Base-by-base conservation (phyloP, 2,113 vertebrate species). In the Anser cygnoides region DNA sequence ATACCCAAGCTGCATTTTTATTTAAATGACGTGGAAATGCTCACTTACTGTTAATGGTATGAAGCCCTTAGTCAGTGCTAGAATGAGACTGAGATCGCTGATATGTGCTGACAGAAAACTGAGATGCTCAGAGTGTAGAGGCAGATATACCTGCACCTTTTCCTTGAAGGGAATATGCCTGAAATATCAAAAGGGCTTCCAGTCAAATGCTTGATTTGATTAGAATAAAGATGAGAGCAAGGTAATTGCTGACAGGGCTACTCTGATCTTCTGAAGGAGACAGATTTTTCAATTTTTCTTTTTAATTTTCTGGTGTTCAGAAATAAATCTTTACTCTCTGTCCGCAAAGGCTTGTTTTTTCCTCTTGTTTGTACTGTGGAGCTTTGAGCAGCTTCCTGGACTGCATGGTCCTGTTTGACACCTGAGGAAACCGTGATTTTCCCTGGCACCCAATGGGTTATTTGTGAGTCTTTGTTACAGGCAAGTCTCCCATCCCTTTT, bases 281-380 rank as follows among this genome's bases (percentile, higher is more conserved):
- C 19, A 26, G 15, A 7, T 44, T 31, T 43, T 8, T 11, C 22
- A 8, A 37, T 35, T 43, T 8, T 11, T 31, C 19, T 62, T 50
- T 50, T 50, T 50, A 50, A 22, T 84, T 80, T 52, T 39, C 46
- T 62, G 5, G 7, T 31, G 10, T 50, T 78, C n/a, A 20, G 39
- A 89, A 62, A 22, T 5, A 41, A 23, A 65, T 57, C 39, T 68
- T 79, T 72, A 21, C 11, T 68, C 35, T 41, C 20, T 66, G 26
- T 15, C 29, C 7, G 1, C 2, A 3, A 84, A 10, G 26, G 2
- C 16, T 82, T 6, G 1, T 31, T 78, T 68, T 31, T 59, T 1
- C 4, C 8, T 89, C 28, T 81, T 74, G 50, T 20, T 82, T 0
- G 1, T 39, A 7, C 11, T 35, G 3, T 17, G 16, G 28, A 87